Evolutionary conservation across 2,113 vertebrate genomes (phyloP).

Genomic region (Lepisosteus oculatus): DNA sequence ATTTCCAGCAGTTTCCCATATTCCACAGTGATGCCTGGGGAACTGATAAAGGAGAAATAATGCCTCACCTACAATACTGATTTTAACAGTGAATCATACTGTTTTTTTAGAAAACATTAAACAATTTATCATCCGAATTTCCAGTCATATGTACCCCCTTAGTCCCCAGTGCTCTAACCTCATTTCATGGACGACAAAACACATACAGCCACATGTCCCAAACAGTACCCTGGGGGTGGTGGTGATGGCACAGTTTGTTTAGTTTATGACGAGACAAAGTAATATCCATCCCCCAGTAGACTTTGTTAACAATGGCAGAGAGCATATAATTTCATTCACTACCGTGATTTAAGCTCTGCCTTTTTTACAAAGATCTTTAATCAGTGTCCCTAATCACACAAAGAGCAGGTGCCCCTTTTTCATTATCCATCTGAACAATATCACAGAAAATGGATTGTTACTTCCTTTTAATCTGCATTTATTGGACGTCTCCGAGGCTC

Average conservation of each 20-base stretch:
- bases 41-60: no score
- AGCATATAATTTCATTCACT: neutral
- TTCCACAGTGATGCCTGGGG: no score
- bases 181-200: no score
- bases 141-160: no score
- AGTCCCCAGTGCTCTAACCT: no score
- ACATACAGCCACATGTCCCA: no score
- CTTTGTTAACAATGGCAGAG: neutral
- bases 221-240: neutral
- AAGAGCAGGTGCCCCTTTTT: neutral
- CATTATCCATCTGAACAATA: slow-evolving; percentile 5
- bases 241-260: neutral
- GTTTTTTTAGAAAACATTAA: no score
- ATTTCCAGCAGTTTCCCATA: no score
- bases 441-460: neutral
- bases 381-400: slow-evolving; percentile 1
- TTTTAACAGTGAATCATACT: no score
- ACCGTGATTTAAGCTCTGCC: neutral
- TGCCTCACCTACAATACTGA: no score
- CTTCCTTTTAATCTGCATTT: slow-evolving; percentile 4
- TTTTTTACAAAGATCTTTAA: slow-evolving; percentile 2
- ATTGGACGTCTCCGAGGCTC: neutral
- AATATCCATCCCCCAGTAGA: neutral
- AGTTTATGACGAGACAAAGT: neutral
- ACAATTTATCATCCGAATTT: no score